Percentiles rank a stretch among this genome's conserved stretches.
phyloP scores from a whole-genome alignment of 35 echinoderm and acorn worm genomes.

The Lytechinus pictus region DNA sequence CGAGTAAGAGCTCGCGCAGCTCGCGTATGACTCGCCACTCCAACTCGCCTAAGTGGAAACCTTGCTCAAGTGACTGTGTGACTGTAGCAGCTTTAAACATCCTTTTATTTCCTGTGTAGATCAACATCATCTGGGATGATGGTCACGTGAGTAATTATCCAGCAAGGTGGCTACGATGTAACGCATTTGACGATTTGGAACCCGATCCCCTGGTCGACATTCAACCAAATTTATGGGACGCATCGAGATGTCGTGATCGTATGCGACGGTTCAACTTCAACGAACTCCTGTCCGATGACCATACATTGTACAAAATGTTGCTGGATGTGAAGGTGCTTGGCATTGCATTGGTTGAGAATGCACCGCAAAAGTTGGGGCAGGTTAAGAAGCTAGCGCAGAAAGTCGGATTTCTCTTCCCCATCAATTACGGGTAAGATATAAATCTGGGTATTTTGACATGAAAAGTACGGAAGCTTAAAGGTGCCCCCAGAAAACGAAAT shows the following conservation, averaged over 20 bases:
- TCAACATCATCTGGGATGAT: constrained; percentile 47
- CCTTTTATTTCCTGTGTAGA: background rate
- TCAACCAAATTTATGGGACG: constrained; percentile 47
- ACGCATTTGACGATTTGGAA: constrained; percentile 16
- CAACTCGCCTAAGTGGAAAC: no score
- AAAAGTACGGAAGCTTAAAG: no score
- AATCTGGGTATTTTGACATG: no score
- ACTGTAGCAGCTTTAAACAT: no score
- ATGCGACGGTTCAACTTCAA: constrained; percentile 60
- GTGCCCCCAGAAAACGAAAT: no score
- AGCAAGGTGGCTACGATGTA: constrained; percentile 11
- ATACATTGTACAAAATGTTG: constrained; percentile 59
- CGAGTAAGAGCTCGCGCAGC: no score
- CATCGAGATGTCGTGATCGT: constrained; percentile 1
- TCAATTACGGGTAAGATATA: constrained; percentile 71
- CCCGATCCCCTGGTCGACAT: constrained; percentile 42
- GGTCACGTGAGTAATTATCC: constrained; percentile 55
- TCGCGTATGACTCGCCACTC: no score
- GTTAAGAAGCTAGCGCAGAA: constrained; percentile 47
- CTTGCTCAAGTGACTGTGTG: no score
- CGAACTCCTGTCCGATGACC: constrained; percentile 61
- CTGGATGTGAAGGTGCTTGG: constrained; percentile 59
- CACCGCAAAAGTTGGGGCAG: constrained; percentile 48
- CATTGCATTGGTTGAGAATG: constrained; percentile 60
- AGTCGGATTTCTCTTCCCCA: constrained; percentile 55